Percentiles rank a stretch among this genome's conserved stretches.
Evolutionary conservation across 2,797 vertebrate genomes (phyloP).

Genomic region (Catharus ustulatus): DNA sequence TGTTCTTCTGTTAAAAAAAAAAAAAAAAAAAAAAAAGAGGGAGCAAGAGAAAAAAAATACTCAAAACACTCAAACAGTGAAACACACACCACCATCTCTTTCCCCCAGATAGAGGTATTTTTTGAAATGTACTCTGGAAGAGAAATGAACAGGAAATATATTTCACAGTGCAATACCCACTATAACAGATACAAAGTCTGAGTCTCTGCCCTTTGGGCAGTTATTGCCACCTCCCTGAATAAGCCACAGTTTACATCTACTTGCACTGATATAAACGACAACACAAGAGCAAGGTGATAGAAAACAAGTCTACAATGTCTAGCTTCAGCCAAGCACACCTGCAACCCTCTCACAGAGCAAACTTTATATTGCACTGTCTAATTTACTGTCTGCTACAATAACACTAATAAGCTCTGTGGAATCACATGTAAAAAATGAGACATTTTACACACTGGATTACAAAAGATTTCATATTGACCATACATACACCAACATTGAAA

Average conservation of each 20-base stretch:
- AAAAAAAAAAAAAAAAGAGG: too few relatives aligned
- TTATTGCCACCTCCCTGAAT: constrained; percentile 25
- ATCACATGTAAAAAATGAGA: neutral
- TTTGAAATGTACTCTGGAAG: neutral
- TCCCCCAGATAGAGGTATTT: neutral
- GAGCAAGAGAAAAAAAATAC: too few relatives aligned
- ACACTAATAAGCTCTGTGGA: neutral
- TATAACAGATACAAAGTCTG: neutral
- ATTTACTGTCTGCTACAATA: neutral
- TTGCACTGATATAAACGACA: constrained; percentile 14
- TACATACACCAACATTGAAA: neutral
- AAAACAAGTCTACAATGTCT: neutral
- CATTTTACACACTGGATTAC: neutral
- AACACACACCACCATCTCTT: neutral
- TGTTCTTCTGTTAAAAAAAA: neutral
- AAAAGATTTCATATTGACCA: neutral
- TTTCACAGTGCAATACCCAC: neutral
- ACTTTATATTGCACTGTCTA: neutral
- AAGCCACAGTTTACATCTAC: constrained; percentile 43
- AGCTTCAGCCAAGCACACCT: neutral
- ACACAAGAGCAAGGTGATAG: neutral
- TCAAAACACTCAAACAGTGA: too few relatives aligned
- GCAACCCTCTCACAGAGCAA: neutral
- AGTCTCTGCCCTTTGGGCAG: neutral
- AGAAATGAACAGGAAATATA: neutral